Conservation (phyloP, 2,113 vertebrate species). For the Chaetura pelagica region DNA sequence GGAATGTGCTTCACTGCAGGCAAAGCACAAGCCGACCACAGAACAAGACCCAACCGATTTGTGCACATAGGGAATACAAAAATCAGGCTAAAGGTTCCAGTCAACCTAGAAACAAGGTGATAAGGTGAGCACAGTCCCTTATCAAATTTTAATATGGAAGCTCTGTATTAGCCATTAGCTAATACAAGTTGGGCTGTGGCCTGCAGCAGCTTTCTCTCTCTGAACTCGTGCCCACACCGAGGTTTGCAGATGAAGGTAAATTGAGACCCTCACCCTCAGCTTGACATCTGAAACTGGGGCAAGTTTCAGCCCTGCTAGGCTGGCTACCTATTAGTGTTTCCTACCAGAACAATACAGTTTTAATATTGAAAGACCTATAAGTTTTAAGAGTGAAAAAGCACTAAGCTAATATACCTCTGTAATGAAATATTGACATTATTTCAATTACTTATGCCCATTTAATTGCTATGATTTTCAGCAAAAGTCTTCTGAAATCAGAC, state of each 20-base stretch:
- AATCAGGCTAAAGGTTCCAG: background rate
- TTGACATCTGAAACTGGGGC: background rate
- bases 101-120: background rate
- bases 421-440: background rate
- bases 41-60: background rate
- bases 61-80: background rate
- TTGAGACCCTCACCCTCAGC: background rate
- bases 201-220: background rate
- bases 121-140: background rate
- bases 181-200: background rate
- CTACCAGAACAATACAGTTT: background rate
- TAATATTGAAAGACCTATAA: background rate
- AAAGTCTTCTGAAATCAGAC: background rate
- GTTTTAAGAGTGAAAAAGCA: background rate
- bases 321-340: background rate
- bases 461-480: background rate
- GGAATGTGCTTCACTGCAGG: background rate
- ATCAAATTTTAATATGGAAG: background rate
- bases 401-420: background rate
- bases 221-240: background rate
- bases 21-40: background rate
- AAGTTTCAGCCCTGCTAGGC: background rate
- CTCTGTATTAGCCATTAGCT: background rate
- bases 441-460: background rate
- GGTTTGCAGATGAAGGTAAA: background rate